These are phyloP conservation scores for Pelecanus crispus DNA, from an alignment of 2,113 vertebrate species.

Conservation along the genomic window DNA sequence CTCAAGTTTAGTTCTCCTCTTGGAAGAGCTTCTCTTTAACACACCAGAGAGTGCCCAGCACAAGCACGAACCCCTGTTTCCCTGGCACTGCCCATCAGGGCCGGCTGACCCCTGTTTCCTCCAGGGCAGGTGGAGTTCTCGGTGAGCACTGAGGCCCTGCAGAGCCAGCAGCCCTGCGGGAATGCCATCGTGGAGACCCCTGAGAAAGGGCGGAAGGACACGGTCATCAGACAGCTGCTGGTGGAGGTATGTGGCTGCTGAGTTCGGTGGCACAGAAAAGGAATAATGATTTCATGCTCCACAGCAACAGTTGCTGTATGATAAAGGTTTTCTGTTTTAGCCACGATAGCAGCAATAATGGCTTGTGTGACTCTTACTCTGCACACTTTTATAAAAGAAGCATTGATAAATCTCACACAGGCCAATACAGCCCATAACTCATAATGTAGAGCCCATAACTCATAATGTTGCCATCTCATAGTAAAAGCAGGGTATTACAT, in stretches of 20 bases:
- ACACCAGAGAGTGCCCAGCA: background rate
- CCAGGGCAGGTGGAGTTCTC: constrained; percentile 54
- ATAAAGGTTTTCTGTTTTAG: background rate
- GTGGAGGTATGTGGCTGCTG: constrained; percentile 71
- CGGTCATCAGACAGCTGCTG: constrained; percentile 71
- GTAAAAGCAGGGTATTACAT: background rate
- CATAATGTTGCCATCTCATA: background rate
- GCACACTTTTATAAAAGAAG: background rate
- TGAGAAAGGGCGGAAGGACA: constrained; percentile 74
- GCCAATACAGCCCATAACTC: background rate
- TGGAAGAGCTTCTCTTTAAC: background rate
- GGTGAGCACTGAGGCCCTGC: constrained; percentile 40
- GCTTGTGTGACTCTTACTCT: background rate
- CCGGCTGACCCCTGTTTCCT: background rate
- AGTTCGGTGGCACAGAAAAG: background rate
- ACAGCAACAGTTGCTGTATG: background rate
- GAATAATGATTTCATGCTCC: background rate
- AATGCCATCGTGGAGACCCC: constrained; percentile 61
- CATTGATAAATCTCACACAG: background rate
- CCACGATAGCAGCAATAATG: background rate
- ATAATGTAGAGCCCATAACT: background rate
- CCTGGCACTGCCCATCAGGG: background rate
- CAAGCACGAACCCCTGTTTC: background rate
- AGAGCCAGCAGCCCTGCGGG: background rate
- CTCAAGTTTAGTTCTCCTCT: background rate